A percentile compares a stretch with the other conserved stretches of the same genome.
Evolutionary conservation across 2,888 invertebrate genomes (phyloP).

Genomic region (Tricholauxania praeusta): DNA sequence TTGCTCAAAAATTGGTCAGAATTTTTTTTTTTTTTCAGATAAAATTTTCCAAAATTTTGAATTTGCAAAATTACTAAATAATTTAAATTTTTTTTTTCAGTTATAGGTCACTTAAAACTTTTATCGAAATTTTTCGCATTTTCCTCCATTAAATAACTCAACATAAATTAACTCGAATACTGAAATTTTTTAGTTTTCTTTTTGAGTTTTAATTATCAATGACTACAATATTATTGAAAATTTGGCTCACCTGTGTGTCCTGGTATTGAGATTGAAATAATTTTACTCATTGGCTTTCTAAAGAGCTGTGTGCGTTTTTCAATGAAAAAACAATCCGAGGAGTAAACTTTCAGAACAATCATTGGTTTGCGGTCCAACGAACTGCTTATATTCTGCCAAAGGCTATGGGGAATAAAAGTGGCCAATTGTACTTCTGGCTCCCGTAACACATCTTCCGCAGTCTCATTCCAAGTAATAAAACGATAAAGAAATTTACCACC

Average conservation of each 20-base stretch:
- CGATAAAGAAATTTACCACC: slow-evolving; percentile 55
- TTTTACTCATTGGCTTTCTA: slow-evolving; percentile 66
- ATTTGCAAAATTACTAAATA: no score
- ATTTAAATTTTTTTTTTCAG: no score
- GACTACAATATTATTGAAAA: not conserved
- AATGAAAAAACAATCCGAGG: slow-evolving; percentile 72
- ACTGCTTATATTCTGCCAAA: slow-evolving; percentile 60
- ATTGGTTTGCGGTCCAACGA: slow-evolving; percentile 57
- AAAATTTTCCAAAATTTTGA: no score
- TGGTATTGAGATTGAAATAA: slow-evolving; percentile 74
- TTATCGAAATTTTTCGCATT: no score
- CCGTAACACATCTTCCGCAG: slow-evolving; percentile 63
- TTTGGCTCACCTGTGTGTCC: slow-evolving; percentile 67
- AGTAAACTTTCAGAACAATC: slow-evolving; percentile 71
- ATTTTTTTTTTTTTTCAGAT: no score
- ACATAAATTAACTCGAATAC: no score
- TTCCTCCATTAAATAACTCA: no score
- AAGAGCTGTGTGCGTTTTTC: slow-evolving; percentile 64
- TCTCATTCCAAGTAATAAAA: slow-evolving; percentile 68
- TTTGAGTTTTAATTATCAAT: not conserved
- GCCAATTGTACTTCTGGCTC: slow-evolving; percentile 71
- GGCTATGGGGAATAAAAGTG: slow-evolving; percentile 69
- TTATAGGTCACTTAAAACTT: no score
- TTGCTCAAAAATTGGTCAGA: no score
- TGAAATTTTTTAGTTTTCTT: no score